Evolutionary conservation across 2,888 invertebrate species (phyloP), one percentile per base, ranked within the genome.

Genomic region (Notocelia uddmanniana): DNA sequence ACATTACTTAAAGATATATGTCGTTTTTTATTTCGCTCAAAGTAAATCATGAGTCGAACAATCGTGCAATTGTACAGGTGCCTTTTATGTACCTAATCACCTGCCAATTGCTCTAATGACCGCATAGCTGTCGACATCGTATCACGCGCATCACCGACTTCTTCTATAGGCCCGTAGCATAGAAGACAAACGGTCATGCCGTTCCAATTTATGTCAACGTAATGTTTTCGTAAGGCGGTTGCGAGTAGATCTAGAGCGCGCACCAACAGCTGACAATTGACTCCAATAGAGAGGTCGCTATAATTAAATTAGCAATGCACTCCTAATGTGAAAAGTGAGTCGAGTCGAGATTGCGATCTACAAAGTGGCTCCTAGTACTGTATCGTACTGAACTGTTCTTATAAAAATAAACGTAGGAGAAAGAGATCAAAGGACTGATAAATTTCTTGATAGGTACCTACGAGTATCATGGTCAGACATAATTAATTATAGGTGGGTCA

Each of bases 271-370:
- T 75, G 76, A 76, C 83, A 90, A 89, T 91, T 91, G 89, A 89
- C 87, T 85, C 83, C 85, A 90, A 89, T 91, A 84, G 84, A 89
- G 88, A 90, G 90, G 90, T 91, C 91, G 85, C 79, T 74, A 75
- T 90, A 89, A 90, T 91, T 88, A 82, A 83, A 89, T 91, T 90
- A 91, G 83, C 86, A 81, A 70, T 76, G 81, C 77, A 79, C 81
- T 83, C 70, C 82, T 86, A 87, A 89, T 82, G 80, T 83, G 81
- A 82, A 80, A 37, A 34, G 63, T 34, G 83, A 80, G 75, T 79
- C 79, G 79, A 82, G 80, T 76, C 75, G 62, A 52, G 58, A 73
- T 64, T 41, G 37, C 67, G 45, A 18, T 34, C 52, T 63, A 37
- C 45, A 21, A 74, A 73, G 79, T 66, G 64, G 69, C 71, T 31